phyloP scores from a whole-genome alignment of 2,113 vertebrate genomes.

The Okapia johnstoni region DNA sequence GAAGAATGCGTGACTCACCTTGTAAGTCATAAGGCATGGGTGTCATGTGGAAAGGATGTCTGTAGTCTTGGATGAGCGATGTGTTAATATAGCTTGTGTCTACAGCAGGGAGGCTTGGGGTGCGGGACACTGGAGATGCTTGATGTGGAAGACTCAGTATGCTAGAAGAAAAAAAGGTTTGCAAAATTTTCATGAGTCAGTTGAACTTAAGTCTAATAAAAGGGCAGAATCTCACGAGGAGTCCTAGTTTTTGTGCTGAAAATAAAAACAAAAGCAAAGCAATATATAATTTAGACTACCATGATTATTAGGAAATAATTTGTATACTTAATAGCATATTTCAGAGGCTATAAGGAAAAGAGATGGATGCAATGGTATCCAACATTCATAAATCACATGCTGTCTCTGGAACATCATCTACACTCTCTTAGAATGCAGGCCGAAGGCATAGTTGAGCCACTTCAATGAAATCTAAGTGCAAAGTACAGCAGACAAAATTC shows the following conservation, averaged over 20 bases:
- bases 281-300: not conserved
- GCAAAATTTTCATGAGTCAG: not conserved
- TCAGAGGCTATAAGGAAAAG: not conserved
- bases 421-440: not conserved
- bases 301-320: not conserved
- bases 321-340: not conserved
- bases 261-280: constrained; percentile 1
- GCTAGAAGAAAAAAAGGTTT: constrained; percentile 66
- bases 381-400: not conserved
- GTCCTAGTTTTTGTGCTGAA: not conserved
- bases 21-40: constrained; percentile 93
- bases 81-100: constrained; percentile 97
- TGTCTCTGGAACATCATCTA: not conserved
- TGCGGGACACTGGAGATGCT: constrained; percentile 93
- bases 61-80: constrained; percentile 96
- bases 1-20: constrained; percentile 80
- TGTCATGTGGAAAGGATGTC: constrained; percentile 94
- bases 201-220: constrained; percentile 25
- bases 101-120: constrained; percentile 93
- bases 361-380: not conserved
- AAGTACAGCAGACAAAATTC: not conserved
- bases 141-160: constrained; percentile 94
- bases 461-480: not conserved
- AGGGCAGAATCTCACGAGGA: not conserved
- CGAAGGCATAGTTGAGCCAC: not conserved